A percentile compares a stretch with the other conserved stretches of the same genome.
Conservation (phyloP, 2,113 vertebrate genomes). For the Echinops telfairi region DNA sequence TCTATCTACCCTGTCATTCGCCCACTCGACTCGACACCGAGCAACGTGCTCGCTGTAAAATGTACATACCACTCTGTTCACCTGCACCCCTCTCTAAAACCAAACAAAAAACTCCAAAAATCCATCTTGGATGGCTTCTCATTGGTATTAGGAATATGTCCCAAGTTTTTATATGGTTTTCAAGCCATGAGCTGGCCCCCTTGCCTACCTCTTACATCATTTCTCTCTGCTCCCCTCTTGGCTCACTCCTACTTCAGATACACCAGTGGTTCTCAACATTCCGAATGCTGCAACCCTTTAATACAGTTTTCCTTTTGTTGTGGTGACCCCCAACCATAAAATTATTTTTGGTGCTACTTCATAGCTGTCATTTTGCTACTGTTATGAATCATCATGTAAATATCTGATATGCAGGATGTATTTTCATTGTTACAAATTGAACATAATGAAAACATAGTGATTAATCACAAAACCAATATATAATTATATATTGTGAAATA, state of each 20-base stretch:
- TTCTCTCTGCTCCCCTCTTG: background rate
- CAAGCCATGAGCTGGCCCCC: background rate
- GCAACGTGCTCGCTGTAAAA: background rate
- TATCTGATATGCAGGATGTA: too few species aligned
- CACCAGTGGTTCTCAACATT: background rate
- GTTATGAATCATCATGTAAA: too few species aligned
- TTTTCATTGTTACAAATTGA: too few species aligned
- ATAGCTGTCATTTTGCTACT: too few species aligned
- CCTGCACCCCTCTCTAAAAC: too few species aligned
- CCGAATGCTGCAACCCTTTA: too few species aligned
- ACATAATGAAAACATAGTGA: too few species aligned
- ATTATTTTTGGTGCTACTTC: too few species aligned
- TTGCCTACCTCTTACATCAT: background rate
- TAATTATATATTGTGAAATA: too few species aligned
- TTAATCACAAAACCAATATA: too few species aligned
- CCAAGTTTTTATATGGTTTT: background rate
- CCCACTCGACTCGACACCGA: background rate
- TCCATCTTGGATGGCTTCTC: background rate
- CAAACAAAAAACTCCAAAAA: background rate
- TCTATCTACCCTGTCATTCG: background rate
- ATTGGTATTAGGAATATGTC: background rate
- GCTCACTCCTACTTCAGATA: background rate
- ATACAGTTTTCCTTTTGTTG: too few species aligned
- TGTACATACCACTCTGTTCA: background rate
- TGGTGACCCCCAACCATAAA: too few species aligned